Evolutionary conservation across 2,888 invertebrate species (phyloP).

Genomic region (Drosophila atripex): DNA sequence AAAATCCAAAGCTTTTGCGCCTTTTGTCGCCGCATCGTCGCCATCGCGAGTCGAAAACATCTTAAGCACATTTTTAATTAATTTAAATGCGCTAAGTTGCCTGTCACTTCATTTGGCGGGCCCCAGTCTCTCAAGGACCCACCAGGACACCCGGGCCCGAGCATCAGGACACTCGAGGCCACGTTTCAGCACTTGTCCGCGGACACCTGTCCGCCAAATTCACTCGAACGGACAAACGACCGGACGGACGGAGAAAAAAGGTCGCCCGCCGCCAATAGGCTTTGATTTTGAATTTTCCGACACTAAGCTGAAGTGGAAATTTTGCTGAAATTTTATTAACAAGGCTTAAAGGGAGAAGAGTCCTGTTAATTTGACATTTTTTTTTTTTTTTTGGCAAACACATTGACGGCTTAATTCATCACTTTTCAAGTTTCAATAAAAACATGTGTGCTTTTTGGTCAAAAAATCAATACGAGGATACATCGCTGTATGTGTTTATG

Average conservation of each 20-base stretch:
- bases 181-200: conserved; percentile 37
- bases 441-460: conserved; percentile 7
- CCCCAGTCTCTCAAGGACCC: conserved; percentile 42
- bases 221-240: not conserved
- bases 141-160: not conserved
- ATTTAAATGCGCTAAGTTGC: conserved; percentile 79
- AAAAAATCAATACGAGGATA: not conserved
- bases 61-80: conserved; percentile 78
- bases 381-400: not conserved
- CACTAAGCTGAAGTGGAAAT: not conserved
- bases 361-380: not conserved
- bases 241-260: not conserved
- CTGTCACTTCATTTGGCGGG: conserved; percentile 76
- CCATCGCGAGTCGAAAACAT: conserved; percentile 70
- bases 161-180: conserved; percentile 29
- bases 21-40: conserved; percentile 64
- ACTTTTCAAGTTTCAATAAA: not conserved
- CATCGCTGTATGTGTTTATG: not conserved
- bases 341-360: not conserved
- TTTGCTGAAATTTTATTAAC: not conserved
- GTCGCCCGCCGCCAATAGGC: conserved; percentile 1
- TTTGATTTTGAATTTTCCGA: not conserved
- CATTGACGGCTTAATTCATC: not conserved
- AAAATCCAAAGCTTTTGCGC: conserved; percentile 20
- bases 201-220: conserved; percentile 8